Conservation (phyloP, 2,797 vertebrate genomes). For the Bufotes viridis region DNA sequence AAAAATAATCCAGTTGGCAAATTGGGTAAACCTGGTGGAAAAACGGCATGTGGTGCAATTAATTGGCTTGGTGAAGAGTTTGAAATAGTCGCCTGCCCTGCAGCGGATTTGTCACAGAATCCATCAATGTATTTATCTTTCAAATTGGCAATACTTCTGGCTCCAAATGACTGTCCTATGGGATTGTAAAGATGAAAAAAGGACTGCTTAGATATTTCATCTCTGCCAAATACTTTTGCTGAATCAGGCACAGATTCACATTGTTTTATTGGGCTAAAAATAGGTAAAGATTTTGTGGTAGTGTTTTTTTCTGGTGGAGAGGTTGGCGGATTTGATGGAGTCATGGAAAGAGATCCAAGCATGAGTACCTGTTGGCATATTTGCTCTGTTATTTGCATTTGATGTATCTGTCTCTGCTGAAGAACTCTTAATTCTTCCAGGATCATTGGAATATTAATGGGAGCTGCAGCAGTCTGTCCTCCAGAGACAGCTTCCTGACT, state of each 20-base stretch:
- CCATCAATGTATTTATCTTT: constrained; percentile 56
- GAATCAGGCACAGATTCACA: constrained; percentile 66
- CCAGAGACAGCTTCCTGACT: constrained; percentile 70
- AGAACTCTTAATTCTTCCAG: constrained; percentile 88
- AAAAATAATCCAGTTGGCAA: constrained; percentile 79
- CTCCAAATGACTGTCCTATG: constrained; percentile 60
- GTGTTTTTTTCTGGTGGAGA: constrained; percentile 57
- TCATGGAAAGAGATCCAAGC: constrained; percentile 76
- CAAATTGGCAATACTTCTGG: constrained; percentile 39
- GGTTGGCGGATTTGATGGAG: constrained; percentile 58
- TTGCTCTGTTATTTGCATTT: constrained; percentile 94
- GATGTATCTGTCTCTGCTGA: constrained; percentile 91
- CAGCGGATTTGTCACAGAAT: constrained; percentile 54
- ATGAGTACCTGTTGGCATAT: constrained; percentile 90
- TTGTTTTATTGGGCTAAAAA: constrained; percentile 72
- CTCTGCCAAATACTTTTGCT: constrained; percentile 63
- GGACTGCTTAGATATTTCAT: constrained; percentile 69
- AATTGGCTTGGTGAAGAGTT: constrained; percentile 40
- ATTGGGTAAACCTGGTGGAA: constrained; percentile 64
- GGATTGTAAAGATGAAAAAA: constrained; percentile 75
- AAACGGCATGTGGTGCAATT: constrained; percentile 56
- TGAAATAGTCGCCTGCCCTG: constrained; percentile 50
- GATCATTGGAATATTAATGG: constrained; percentile 88
- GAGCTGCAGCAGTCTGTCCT: constrained; percentile 68
- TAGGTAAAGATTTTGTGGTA: constrained; percentile 69